A percentile compares a stretch with the other conserved stretches of the same genome.
Conservation (phyloP, 2,113 vertebrate species). For the Ia io region DNA sequence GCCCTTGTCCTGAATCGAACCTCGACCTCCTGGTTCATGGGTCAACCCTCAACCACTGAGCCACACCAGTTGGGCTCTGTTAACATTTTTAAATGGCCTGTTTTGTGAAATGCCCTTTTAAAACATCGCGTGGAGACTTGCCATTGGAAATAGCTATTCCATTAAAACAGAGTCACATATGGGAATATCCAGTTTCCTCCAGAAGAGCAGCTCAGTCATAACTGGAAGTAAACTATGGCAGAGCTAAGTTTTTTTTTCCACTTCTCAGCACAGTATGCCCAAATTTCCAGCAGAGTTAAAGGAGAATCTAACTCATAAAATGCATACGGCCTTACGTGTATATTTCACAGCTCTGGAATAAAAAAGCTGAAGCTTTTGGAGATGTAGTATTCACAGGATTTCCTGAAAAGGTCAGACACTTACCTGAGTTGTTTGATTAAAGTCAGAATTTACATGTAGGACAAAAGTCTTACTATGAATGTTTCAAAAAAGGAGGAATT, state of each 20-base stretch:
- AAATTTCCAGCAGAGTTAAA: neutral
- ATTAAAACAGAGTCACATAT: neutral
- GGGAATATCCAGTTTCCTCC: neutral
- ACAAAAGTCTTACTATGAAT: neutral
- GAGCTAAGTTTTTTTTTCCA: neutral
- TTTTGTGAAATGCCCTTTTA: neutral
- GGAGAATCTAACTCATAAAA: neutral
- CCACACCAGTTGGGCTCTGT: neutral
- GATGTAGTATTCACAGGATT: neutral
- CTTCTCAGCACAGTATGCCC: neutral
- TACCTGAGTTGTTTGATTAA: neutral
- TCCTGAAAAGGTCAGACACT: neutral
- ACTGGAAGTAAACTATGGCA: neutral
- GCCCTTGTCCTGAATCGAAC: too few relatives aligned
- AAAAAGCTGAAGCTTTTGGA: neutral
- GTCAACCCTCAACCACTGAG: too few relatives aligned
- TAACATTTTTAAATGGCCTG: neutral
- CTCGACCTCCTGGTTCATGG: too few relatives aligned
- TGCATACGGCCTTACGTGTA: neutral
- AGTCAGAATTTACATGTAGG: neutral
- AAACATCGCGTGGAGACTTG: neutral
- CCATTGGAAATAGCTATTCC: neutral
- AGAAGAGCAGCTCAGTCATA: neutral
- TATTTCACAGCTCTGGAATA: neutral
- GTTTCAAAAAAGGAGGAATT: neutral